Evolutionary conservation across 2,113 vertebrate species (phyloP).

Genomic region (Eudyptes chrysolophus): DNA sequence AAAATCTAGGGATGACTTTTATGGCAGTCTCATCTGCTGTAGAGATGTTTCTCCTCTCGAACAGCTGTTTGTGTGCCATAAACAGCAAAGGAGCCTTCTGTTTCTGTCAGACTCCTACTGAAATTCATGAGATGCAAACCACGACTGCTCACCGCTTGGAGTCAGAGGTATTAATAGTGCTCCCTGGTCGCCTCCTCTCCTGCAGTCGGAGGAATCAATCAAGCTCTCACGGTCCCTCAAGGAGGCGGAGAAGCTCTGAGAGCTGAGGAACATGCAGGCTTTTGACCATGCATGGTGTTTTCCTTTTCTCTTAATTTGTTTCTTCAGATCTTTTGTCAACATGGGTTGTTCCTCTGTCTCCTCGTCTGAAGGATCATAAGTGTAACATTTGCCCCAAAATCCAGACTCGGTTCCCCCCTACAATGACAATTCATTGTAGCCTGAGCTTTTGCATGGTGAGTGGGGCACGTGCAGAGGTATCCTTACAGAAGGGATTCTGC

Average conservation of each 20-base stretch:
- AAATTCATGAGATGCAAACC: conserved; percentile 4
- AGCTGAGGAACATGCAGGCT: not conserved
- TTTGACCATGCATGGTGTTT: rapidly evolving
- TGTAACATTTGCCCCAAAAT: not conserved
- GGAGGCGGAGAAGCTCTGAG: not conserved
- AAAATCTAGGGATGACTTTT: not conserved
- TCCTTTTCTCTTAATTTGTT: not conserved
- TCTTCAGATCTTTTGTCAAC: not conserved
- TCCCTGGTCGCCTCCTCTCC: not conserved
- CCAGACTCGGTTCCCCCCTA: not conserved
- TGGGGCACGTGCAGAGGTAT: not conserved
- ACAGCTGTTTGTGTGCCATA: not conserved
- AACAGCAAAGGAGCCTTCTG: conserved; percentile 32
- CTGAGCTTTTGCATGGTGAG: not conserved
- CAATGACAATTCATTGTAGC: not conserved
- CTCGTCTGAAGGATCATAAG: not conserved
- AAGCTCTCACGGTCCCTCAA: not conserved
- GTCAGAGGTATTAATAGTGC: not conserved
- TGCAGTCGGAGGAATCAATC: not conserved
- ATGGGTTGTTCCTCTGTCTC: not conserved
- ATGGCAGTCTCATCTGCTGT: not conserved
- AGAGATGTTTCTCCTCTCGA: not conserved
- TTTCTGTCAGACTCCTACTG: not conserved
- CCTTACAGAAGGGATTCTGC: not conserved
- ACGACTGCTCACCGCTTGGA: not conserved